Conservation (phyloP, 2,113 vertebrate genomes). For the Turdus rufiventris region DNA sequence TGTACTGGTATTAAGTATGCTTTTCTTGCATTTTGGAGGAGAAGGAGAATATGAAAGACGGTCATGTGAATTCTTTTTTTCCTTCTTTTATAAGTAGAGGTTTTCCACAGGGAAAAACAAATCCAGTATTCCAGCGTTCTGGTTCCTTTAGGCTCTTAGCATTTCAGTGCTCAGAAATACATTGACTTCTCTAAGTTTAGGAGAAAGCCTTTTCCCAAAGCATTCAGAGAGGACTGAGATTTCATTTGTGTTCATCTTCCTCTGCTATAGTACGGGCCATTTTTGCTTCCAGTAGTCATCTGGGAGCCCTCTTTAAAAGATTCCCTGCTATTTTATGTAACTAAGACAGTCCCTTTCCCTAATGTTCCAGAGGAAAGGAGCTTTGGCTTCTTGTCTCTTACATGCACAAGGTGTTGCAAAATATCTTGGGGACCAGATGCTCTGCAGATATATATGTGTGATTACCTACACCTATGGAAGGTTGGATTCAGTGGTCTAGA, state of each 20-base stretch:
- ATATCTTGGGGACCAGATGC: neutral
- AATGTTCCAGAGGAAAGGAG: neutral
- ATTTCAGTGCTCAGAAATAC: neutral
- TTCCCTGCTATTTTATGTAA: neutral
- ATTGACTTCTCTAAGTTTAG: neutral
- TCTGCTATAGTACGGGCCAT: neutral
- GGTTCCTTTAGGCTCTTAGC: neutral
- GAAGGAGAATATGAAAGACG: neutral
- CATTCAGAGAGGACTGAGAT: neutral
- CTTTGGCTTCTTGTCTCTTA: neutral
- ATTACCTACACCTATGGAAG: neutral
- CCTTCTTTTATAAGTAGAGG: neutral
- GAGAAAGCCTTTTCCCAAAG: neutral
- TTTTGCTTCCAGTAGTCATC: neutral
- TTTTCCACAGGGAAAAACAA: neutral
- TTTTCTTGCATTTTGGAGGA: neutral
- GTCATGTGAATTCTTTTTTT: neutral
- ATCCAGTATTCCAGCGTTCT: neutral
- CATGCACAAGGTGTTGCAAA: neutral
- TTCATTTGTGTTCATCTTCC: neutral
- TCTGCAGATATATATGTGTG: rapidly evolving
- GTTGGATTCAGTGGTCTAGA: neutral
- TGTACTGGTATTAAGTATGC: neutral
- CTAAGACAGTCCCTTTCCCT: neutral
- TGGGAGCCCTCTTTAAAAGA: neutral